Percentiles rank a stretch among this genome's conserved stretches.
phyloP scores from a whole-genome alignment of 2,888 invertebrate species.

The Hedychridium roseum region DNA sequence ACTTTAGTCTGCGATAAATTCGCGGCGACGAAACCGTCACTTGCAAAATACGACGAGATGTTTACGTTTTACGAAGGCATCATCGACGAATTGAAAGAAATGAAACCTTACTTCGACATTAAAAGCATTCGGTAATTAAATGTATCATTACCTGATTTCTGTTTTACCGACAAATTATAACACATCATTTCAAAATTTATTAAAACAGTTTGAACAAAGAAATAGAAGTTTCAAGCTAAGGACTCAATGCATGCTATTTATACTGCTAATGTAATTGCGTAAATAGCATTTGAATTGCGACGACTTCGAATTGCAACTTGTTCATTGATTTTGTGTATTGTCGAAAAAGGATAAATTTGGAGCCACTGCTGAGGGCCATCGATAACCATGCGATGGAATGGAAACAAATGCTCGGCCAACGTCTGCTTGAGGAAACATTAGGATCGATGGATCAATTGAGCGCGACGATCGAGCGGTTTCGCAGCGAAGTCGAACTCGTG shows the following conservation, averaged over 20 bases:
- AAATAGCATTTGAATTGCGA: too few relatives aligned
- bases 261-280: too few relatives aligned
- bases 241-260: too few relatives aligned
- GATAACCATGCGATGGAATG: constrained; percentile 81
- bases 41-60: constrained; percentile 81
- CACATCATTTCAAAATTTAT: too few relatives aligned
- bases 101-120: constrained; percentile 71
- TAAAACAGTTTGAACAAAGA: too few relatives aligned
- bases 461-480: constrained; percentile 73
- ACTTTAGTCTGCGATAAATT: constrained; percentile 79
- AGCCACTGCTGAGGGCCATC: constrained; percentile 75
- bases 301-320: too few relatives aligned
- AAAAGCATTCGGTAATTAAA: constrained; percentile 69
- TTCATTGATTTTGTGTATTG: too few relatives aligned
- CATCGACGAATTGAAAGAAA: constrained; percentile 71
- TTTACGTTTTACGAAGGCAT: constrained; percentile 84
- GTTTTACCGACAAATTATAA: too few relatives aligned
- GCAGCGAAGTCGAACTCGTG: constrained; percentile 75
- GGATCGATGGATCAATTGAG: constrained; percentile 75
- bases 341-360: constrained; percentile 70
- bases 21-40: constrained; percentile 71
- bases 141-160: too few relatives aligned
- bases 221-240: too few relatives aligned
- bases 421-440: constrained; percentile 73
- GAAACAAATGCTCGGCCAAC: constrained; percentile 77